Conservation (phyloP, 2,888 invertebrate genomes). For the Myopa tessellatipennis region DNA sequence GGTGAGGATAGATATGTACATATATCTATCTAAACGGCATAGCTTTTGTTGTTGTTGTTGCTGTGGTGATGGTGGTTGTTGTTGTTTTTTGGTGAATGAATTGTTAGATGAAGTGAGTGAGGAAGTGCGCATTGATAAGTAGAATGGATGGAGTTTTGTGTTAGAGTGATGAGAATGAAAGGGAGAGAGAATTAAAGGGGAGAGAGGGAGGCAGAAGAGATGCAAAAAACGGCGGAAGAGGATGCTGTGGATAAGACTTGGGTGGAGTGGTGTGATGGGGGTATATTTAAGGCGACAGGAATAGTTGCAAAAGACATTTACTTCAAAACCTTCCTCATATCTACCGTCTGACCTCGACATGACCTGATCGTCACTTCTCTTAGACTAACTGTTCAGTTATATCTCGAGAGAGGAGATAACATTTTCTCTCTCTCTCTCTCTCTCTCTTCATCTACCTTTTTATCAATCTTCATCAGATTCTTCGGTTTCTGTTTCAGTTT, state of each 20-base stretch:
- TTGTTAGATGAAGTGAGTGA: not conserved
- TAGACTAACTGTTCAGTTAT: not conserved
- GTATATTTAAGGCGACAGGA: not conserved
- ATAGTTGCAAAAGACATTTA: not conserved
- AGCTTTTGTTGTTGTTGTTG: slow-evolving; percentile 6
- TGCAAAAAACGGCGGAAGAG: not conserved
- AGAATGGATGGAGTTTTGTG: slow-evolving; percentile 28
- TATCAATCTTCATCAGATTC: slow-evolving; percentile 35
- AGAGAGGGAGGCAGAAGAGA: not conserved
- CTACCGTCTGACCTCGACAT: no score
- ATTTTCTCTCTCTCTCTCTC: slow-evolving; percentile 41
- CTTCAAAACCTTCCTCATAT: not conserved
- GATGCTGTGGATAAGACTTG: no score
- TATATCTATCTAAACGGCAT: not conserved
- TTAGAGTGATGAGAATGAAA: slow-evolving; percentile 14
- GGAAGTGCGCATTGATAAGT: slow-evolving; percentile 25
- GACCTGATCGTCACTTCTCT: no score
- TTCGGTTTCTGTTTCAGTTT: slow-evolving; percentile 38
- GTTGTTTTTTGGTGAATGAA: slow-evolving; percentile 2
- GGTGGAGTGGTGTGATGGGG: not conserved
- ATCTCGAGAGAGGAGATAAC: not conserved
- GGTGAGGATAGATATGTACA: no score
- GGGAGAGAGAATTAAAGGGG: slow-evolving; percentile 14
- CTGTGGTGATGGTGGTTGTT: slow-evolving; percentile 19
- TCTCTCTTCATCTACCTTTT: slow-evolving; percentile 25